Evolutionary conservation across 1,140 invertebrate genomes (phyloP).

Genomic region (Papilio xuthus): DNA sequence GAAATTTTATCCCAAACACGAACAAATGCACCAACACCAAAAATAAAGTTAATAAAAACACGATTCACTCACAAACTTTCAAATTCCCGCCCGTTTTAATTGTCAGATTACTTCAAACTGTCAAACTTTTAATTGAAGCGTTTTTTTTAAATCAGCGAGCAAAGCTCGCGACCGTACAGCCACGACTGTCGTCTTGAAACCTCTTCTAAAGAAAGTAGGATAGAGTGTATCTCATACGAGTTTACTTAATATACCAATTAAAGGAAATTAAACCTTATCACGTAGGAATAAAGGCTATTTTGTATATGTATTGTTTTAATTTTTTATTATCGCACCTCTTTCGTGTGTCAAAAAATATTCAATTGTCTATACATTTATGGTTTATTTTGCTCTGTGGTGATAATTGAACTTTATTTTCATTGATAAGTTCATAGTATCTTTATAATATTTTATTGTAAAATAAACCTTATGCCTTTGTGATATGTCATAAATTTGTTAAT

Average conservation of each 20-base stretch:
- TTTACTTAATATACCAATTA: background rate
- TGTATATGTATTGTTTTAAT: background rate
- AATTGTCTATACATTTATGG: slow-evolving; percentile 1
- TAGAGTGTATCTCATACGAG: slow-evolving; percentile 13
- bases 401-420: slow-evolving; percentile 31
- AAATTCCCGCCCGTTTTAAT: slow-evolving; percentile 16
- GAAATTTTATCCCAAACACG: slow-evolving; percentile 3
- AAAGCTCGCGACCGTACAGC: slow-evolving; percentile 26
- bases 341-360: slow-evolving; percentile 11
- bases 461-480: background rate
- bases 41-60: slow-evolving; percentile 10
- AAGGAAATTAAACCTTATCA: background rate
- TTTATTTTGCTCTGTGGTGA: slow-evolving; percentile 15
- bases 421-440: slow-evolving; percentile 29
- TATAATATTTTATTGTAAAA: background rate
- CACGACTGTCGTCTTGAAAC: slow-evolving; percentile 21
- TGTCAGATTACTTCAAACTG: slow-evolving; percentile 9
- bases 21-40: slow-evolving; percentile 7
- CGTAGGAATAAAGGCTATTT: background rate
- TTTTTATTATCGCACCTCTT: background rate
- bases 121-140: slow-evolving; percentile 15
- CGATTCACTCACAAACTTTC: background rate
- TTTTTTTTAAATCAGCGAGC: slow-evolving; percentile 28
- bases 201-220: slow-evolving; percentile 29
- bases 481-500: background rate